These are phyloP conservation scores for Poeciliopsis paucimaculata DNA, from an alignment of 2,797 vertebrate genomes.

Conservation along the genomic window DNA sequence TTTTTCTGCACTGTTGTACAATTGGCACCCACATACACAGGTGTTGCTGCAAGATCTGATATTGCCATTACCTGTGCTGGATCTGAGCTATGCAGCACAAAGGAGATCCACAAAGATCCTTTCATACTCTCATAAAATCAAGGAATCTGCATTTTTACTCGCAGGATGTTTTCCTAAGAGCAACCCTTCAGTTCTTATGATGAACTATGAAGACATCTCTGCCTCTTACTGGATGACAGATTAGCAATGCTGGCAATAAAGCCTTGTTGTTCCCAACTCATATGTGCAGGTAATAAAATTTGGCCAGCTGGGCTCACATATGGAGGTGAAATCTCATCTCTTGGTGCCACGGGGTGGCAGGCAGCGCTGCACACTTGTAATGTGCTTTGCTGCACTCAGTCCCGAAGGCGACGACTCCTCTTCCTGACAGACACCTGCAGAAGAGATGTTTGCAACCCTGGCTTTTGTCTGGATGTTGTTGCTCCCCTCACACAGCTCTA, in stretches of 20 bases:
- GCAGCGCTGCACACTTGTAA: conserved; percentile 44
- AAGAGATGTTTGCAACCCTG: conserved; percentile 31
- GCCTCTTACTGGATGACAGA: conserved; percentile 46
- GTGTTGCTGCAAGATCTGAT: conserved; percentile 33
- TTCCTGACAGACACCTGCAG: conserved; percentile 41
- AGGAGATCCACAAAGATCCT: conserved; percentile 22
- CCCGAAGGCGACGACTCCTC: conserved; percentile 29
- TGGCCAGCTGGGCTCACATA: conserved; percentile 31
- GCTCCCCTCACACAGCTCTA: conserved; percentile 27
- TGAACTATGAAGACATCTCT: conserved; percentile 47
- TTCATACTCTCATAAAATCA: conserved; percentile 16
- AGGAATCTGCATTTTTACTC: conserved; percentile 2
- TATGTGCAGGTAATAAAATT: conserved; percentile 64
- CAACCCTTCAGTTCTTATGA: conserved; percentile 20
- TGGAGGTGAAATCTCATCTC: conserved; percentile 61
- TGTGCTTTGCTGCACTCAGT: conserved; percentile 43
- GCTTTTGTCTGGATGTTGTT: conserved; percentile 41
- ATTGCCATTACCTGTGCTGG: conserved; percentile 53
- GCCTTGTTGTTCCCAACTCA: conserved; percentile 54
- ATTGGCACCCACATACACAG: conserved; percentile 51
- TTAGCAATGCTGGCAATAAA: conserved; percentile 59
- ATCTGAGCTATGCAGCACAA: conserved; percentile 30
- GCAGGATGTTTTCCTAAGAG: conserved; percentile 27
- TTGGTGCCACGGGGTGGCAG: conserved; percentile 48
- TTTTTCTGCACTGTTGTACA: conserved; percentile 14